Conservation (phyloP, 2,113 vertebrate genomes). For the Brachyistius frenatus region DNA sequence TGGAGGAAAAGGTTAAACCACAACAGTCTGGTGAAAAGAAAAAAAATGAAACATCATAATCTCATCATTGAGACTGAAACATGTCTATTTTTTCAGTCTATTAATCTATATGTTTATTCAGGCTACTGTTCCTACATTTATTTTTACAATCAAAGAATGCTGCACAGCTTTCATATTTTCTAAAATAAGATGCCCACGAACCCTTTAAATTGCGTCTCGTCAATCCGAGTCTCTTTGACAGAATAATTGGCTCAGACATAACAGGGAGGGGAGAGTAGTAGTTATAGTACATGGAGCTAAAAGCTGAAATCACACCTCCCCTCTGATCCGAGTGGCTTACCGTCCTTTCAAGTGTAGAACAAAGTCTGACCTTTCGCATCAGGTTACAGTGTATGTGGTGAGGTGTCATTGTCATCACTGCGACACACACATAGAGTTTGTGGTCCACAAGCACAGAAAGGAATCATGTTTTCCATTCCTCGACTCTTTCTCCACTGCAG, state of each 20-base stretch:
- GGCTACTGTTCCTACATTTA: background rate
- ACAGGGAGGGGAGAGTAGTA: background rate
- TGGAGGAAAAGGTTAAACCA: background rate
- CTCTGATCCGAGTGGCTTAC: constrained; percentile 23
- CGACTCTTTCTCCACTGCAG: constrained; percentile 38
- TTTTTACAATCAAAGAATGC: background rate
- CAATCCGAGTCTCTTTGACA: constrained; percentile 14
- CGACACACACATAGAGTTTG: constrained; percentile 27
- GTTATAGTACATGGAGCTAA: constrained; percentile 28
- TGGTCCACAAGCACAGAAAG: constrained; percentile 15
- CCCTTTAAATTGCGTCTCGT: background rate
- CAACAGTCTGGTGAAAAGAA: background rate
- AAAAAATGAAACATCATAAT: background rate
- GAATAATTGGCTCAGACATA: constrained; percentile 1
- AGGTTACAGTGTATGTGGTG: constrained; percentile 39
- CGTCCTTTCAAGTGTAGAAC: constrained; percentile 39
- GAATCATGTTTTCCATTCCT: constrained; percentile 68
- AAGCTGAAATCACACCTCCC: constrained; percentile 26
- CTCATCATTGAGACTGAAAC: background rate
- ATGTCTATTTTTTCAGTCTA: background rate
- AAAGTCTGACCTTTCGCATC: constrained; percentile 62
- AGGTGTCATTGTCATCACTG: constrained; percentile 48
- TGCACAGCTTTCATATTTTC: background rate
- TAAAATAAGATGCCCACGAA: background rate
- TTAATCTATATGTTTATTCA: background rate